phyloP scores from a whole-genome alignment of 2,888 invertebrate species.

The Orthosia gothica region DNA sequence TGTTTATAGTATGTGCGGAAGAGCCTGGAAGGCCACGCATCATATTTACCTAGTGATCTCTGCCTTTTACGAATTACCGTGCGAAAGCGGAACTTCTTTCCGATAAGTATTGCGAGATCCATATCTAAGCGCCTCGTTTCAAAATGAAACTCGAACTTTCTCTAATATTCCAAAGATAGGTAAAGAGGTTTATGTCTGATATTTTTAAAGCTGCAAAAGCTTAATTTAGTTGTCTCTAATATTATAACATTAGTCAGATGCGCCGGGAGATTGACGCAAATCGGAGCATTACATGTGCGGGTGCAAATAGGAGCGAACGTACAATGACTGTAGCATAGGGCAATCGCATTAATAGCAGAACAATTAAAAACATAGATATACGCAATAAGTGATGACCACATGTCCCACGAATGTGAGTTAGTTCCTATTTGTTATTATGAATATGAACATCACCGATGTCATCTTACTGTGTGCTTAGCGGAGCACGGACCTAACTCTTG shows the following conservation, averaged over 20 bases:
- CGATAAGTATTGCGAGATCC: slow-evolving; percentile 34
- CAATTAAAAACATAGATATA: slow-evolving; percentile 70
- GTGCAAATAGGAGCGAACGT: slow-evolving; percentile 72
- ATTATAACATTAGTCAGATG: slow-evolving; percentile 80
- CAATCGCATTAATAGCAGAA: slow-evolving; percentile 72
- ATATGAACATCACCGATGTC: slow-evolving; percentile 54
- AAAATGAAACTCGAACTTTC: slow-evolving; percentile 45
- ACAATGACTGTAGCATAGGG: slow-evolving; percentile 69
- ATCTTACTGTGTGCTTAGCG: slow-evolving; percentile 50
- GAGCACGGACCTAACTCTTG: slow-evolving; percentile 47
- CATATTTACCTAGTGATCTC: slow-evolving; percentile 79
- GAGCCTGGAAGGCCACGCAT: slow-evolving; percentile 82
- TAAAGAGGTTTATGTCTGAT: slow-evolving; percentile 36
- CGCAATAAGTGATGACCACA: slow-evolving; percentile 75
- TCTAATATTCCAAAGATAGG: slow-evolving; percentile 38
- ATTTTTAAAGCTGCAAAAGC: slow-evolving; percentile 34
- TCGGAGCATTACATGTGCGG: slow-evolving; percentile 73
- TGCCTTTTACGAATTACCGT: slow-evolving; percentile 73
- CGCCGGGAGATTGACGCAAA: slow-evolving; percentile 81
- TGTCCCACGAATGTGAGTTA: slow-evolving; percentile 67
- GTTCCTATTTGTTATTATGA: slow-evolving; percentile 68
- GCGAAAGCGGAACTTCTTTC: slow-evolving; percentile 68
- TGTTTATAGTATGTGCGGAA: slow-evolving; percentile 88
- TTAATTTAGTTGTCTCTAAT: slow-evolving; percentile 69
- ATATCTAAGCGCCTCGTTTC: slow-evolving; percentile 29